These are phyloP conservation scores for Agelas oroides DNA, from an alignment of 37 sponge, comb jelly and placozoan species.

Conservation along the genomic window DNA sequence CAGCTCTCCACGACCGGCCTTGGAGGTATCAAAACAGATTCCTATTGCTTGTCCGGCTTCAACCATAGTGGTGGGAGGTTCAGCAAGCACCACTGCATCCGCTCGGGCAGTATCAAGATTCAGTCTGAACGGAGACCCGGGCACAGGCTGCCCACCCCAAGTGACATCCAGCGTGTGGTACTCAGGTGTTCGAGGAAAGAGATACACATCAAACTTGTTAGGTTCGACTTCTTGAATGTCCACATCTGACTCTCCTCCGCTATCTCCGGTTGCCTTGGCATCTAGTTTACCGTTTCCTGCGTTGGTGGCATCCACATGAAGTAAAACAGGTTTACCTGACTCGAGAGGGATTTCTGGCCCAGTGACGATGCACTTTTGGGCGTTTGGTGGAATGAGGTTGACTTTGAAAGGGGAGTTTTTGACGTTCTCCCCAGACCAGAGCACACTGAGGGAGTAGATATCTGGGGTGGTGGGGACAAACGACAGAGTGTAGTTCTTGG, in stretches of 20 bases:
- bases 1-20: constrained; percentile 54
- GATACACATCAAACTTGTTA: constrained; percentile 34
- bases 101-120: constrained; percentile 44
- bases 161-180: constrained; percentile 50
- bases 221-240: constrained; percentile 39
- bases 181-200: constrained; percentile 43
- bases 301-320: constrained; percentile 52
- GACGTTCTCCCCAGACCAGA: constrained; percentile 62
- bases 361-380: constrained; percentile 47
- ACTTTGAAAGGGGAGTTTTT: constrained; percentile 59
- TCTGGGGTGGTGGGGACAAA: constrained; percentile 48
- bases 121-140: constrained; percentile 71
- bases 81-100: constrained; percentile 43
- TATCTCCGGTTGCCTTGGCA: constrained; percentile 42
- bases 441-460: constrained; percentile 58
- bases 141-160: constrained; percentile 50
- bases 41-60: constrained; percentile 60
- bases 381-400: constrained; percentile 59
- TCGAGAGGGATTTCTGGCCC: constrained; percentile 50
- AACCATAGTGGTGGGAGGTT: constrained; percentile 50
- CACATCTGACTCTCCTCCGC: constrained; percentile 16
- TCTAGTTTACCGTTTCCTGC: constrained; percentile 70
- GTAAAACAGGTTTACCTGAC: constrained; percentile 12
- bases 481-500: constrained; percentile 23
- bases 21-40: constrained; percentile 43